Evolutionary conservation across 2,888 invertebrate species (phyloP), one percentile per base, ranked within the genome.

Genomic region (Hecatera dysodea): DNA sequence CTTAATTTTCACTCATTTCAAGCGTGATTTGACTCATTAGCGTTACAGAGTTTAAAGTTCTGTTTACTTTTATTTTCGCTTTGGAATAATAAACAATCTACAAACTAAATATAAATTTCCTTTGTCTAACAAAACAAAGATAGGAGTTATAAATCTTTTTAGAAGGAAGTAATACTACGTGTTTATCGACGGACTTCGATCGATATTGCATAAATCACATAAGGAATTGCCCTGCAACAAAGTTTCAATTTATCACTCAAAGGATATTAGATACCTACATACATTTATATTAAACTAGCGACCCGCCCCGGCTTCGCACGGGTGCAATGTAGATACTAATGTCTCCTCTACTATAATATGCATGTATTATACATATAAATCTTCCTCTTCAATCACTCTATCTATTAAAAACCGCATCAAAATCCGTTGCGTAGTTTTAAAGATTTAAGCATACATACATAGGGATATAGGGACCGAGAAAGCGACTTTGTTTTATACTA

Each of bases 231-330:
- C 15, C 29, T 46, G 46, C 39, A 64, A 72, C 72, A 48, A 61
- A 46, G 56, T 74, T 19, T 27, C 24, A 29, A 15, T 29, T 39
- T 19, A 42, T 12, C 44, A 6, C 22, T 48, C 19, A 56, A 52
- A 61, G 1, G 2, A 42, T 48, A 44, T n/a, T 24, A 27, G 12
- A 42, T 6, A 57, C 6, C 2, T 33, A 42, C 15, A 24, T 11
- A 69, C 9, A 73, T 73, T 75, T 62, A 77, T 57, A 39, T 46
- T 42, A 57, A 69, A 56, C 36, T n/a, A n/a, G n/a, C n/a, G n/a
- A n/a, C n/a, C n/a, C n/a, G n/a, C n/a, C n/a, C n/a, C n/a, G n/a
- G n/a, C n/a, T n/a, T n/a, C n/a, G n/a, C n/a, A n/a, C n/a, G n/a
- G n/a, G n/a, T n/a, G n/a, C n/a, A n/a, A n/a, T n/a, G n/a, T n/a